Base-by-base conservation (phyloP, 2,888 invertebrate genomes). In the Oegoconia quadripuncta region DNA sequence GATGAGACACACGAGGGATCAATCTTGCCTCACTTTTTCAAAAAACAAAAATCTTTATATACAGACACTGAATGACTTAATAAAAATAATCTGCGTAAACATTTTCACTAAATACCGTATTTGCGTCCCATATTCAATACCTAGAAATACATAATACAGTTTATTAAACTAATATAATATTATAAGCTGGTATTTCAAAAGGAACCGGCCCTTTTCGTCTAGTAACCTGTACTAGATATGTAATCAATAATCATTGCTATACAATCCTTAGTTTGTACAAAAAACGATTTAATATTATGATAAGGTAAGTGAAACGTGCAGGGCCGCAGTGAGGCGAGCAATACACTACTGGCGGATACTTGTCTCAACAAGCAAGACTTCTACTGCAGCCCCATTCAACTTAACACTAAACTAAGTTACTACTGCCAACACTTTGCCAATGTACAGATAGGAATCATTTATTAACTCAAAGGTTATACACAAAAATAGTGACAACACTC, bases 51-150 rank as follows among this genome's bases (percentile, higher is more conserved):
- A 64, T 64, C 74, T 64, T 50, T 82, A 79, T 82, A 82, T 81
- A 86, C 78, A 84, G 55, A 81, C 63, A 80, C 59, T 64, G 57
- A 68, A 65, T 59, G 62, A 65, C 64, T 63, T 67, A 74, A 69
- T 46, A 63, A 69, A 67, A 56, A 64, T 57, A 49, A 67, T 68
- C 58, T 72, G 71, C 62, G 46, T 69, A 59, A 68, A 73, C 52
- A 20, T 77, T 76, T 78, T 74, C 74, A 75, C 80, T 82, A 83
- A 80, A 80, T 78, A 84, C 74, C 75, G 70, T 80, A 84, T 69
- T 84, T 86, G 84, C 83, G 84, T 86, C 84, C 84, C 81, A 77
- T 79, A 76, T 74, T 76, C 62, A 77, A 81, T 78, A 79, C 76
- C 79, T 79, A 76, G 36, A 59, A 59, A 42, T 17, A 31, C 51